Conservation (phyloP, 35 echinoderm and acorn worm species). For the Nesometra sesokonis region DNA sequence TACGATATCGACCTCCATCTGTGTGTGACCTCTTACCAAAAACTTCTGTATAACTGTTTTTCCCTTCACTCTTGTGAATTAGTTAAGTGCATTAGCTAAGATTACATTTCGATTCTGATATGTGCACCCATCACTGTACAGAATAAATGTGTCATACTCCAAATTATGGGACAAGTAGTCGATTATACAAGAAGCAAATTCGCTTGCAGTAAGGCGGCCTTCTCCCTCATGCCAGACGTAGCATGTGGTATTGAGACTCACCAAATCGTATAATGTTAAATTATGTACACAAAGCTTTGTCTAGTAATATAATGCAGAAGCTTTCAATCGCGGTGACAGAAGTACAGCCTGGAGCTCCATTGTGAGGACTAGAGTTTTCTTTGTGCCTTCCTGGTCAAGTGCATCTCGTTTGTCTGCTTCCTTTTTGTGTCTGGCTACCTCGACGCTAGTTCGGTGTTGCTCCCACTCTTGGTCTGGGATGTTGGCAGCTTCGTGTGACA, state of each 20-base stretch:
- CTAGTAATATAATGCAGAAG: conserved; percentile 21
- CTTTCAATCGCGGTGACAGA: conserved; percentile 33
- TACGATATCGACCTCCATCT: conserved; percentile 31
- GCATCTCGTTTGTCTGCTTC: conserved; percentile 24
- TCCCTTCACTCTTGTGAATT: not conserved
- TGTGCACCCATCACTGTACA: conserved; percentile 21
- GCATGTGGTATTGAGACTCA: conserved; percentile 9
- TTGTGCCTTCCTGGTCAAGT: not conserved
- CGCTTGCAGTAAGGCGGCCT: conserved; percentile 19
- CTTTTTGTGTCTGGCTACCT: conserved; percentile 14
- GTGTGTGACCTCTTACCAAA: conserved; percentile 27
- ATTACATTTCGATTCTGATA: conserved; percentile 15
- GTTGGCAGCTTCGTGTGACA: conserved; percentile 27
- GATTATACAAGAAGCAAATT: conserved; percentile 8
- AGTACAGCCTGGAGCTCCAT: conserved; percentile 37
- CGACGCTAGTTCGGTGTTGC: conserved; percentile 8
- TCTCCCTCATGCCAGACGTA: conserved; percentile 38
- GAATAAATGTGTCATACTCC: conserved; percentile 22
- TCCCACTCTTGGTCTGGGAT: conserved; percentile 18
- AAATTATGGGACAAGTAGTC: conserved; percentile 15
- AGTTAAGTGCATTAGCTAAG: conserved; percentile 14
- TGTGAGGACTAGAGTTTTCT: conserved; percentile 33
- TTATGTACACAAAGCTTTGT: conserved; percentile 32
- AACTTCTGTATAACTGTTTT: conserved; percentile 35
- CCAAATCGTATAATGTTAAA: conserved; percentile 19